phyloP scores from a whole-genome alignment of 2,888 invertebrate species.

The Cremastinae sp. region DNA sequence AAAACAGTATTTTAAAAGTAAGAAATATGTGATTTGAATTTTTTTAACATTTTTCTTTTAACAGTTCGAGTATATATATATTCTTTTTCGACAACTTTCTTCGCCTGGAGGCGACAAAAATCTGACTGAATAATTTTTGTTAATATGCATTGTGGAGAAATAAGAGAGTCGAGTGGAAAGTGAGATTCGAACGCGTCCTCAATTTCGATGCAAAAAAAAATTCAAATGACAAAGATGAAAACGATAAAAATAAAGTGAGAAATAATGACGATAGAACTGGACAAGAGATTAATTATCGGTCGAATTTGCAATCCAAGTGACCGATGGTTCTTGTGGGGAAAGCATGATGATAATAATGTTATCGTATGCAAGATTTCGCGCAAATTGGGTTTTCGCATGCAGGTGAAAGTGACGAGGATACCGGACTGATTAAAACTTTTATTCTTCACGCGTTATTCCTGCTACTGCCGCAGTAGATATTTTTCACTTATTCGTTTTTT shows the following conservation, averaged over 20 bases:
- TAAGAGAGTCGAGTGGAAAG: no score
- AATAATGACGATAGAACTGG: no score
- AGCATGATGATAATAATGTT: slow-evolving; percentile 2
- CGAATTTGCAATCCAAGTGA: slow-evolving; percentile 25
- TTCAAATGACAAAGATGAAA: no score
- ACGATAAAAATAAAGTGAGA: no score
- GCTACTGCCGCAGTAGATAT: no score
- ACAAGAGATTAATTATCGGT: background rate
- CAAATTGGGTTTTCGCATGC: slow-evolving; percentile 32
- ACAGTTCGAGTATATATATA: no score
- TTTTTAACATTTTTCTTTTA: background rate
- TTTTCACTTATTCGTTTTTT: background rate
- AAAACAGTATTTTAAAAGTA: no score
- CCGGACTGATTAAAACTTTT: slow-evolving; percentile 56
- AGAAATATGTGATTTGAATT: no score
- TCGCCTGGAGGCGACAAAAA: no score
- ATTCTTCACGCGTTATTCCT: slow-evolving; percentile 34
- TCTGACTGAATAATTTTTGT: background rate
- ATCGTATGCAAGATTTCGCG: slow-evolving; percentile 31
- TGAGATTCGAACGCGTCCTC: no score
- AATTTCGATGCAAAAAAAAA: no score
- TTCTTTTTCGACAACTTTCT: background rate
- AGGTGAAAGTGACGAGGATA: slow-evolving; percentile 58
- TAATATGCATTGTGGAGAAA: background rate
- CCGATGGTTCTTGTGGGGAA: slow-evolving; percentile 25